Base-by-base conservation (phyloP, 2,888 invertebrate species). In the Caenorhabditis macrosperma region DNA sequence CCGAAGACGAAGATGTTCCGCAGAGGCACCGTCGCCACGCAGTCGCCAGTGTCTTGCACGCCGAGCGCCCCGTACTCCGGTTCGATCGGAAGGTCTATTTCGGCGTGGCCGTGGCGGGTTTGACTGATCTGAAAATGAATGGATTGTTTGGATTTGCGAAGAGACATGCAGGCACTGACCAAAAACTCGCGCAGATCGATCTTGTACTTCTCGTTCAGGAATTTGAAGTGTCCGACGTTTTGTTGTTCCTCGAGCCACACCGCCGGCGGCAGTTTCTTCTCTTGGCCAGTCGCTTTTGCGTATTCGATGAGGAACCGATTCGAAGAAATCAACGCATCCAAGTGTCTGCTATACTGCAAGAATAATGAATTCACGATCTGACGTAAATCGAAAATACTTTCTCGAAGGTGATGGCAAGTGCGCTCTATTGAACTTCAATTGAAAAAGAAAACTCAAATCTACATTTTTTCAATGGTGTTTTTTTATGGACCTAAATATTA, bases 51-150 rank as follows among this genome's bases (percentile, higher is more conserved):
- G 24, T 74, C 59, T 24, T 57, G 50, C 15, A 38, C 7, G 9
- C 64, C 26, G 4, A 17, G 38, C 6, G 54, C 61, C 22, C 74
- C 64, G n/a, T 38, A 38, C 22, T 22, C 41, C 2, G 35, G n/a
- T 0, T 74, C 74, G 38, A 74, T 30, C 28, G 57, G 74, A n/a
- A 59, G 1, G 28, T 74, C 74, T 7, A 59, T 10, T 30, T 38
- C 20, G 0, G 5, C 22, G 59, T 50, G 50, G 9, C 74, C 74
- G 44, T 74, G 74, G 0, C 74, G 64, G 15, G 74, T 64, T 24
- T 74, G 22, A n/a, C 66, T 24, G 30, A 64, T 55, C 74, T 74
- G 59, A 48, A 74, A 74, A 30, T 5, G 3, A n/a, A n/a, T n/a
- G n/a, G n/a, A n/a, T n/a, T n/a, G n/a, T n/a, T n/a, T n/a, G 9